Percentiles rank a stretch among this genome's conserved stretches.
phyloP scores from a whole-genome alignment of 2,797 vertebrate genomes.

The Euthynnus affinis region DNA sequence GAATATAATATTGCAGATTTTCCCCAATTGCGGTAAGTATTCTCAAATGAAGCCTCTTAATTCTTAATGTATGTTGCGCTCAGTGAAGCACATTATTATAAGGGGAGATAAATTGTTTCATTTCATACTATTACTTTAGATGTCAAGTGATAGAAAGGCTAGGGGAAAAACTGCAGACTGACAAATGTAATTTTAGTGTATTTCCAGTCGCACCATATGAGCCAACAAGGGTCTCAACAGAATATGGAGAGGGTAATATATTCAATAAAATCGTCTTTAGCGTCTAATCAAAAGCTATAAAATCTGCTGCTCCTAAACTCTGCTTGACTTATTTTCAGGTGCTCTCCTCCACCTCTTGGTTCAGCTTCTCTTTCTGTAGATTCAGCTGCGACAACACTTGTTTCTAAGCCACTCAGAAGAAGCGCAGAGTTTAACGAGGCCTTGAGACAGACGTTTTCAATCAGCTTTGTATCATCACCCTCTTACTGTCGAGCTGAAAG shows the following conservation, averaged over 20 bases:
- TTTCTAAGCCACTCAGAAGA: constrained; percentile 18
- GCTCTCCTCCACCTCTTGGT: constrained; percentile 32
- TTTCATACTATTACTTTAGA: constrained; percentile 45
- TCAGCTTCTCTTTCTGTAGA: constrained; percentile 45
- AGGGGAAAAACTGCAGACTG: constrained; percentile 45
- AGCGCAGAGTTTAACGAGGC: constrained; percentile 40
- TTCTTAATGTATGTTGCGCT: constrained; percentile 25
- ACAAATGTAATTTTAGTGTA: constrained; percentile 51
- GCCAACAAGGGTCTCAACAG: constrained; percentile 29
- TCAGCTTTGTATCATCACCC: constrained; percentile 34
- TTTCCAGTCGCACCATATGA: constrained; percentile 35
- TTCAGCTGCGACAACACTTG: constrained; percentile 63
- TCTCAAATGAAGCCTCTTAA: constrained; percentile 47
- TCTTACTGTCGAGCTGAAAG: constrained; percentile 38
- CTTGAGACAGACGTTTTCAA: constrained; percentile 40
- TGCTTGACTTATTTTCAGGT: constrained; percentile 39
- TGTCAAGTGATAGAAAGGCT: constrained; percentile 41
- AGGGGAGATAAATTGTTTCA: constrained; percentile 43
- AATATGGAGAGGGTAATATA: constrained; percentile 52
- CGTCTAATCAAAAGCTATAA: constrained; percentile 60
- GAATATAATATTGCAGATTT: constrained; percentile 15
- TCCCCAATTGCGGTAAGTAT: constrained; percentile 16
- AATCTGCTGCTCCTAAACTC: constrained; percentile 39
- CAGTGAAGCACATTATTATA: constrained; percentile 1
- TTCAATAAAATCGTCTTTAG: constrained; percentile 54